Base-by-base conservation (phyloP, 2,797 vertebrate genomes). In the Sylvia borin region DNA sequence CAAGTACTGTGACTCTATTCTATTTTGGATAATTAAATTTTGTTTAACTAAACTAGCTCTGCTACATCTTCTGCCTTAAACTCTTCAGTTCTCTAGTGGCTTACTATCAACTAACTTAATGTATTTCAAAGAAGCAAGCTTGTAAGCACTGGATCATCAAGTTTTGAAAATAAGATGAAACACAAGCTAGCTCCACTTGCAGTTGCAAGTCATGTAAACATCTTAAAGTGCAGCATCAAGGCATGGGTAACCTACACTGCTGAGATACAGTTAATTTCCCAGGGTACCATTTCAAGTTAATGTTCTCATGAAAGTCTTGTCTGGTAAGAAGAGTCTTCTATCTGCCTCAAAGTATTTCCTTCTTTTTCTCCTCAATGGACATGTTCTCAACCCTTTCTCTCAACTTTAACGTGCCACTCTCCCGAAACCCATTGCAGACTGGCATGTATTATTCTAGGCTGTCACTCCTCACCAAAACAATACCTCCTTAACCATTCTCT, bases 351-450 rank as follows among this genome's bases (percentile, higher is more conserved):
- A 85, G 21, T 38, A 71, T 32, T 34, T 78, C 38, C 29, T 75
- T 42, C 14, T 8, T 64, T 72, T 87, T 43, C 43, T 70, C 16
- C 14, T 27, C 36, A 70, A 7, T 0, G 1, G 36, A 88, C 11
- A 48, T 29, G 27, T 10, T 55, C 71, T 61, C 45, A 90, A 32
- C 6, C 9, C 16, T 4, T 81, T 64, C 45, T 65, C 32, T 38
- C 24, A 72, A 4, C 17, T 57, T 34, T 27, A 54, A 17, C 11
- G 31, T 34, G 29, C 45, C 50, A 64, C 12, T 51, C 21, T 77
- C 7, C 13, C 5, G 1, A 18, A 77, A 74, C 5, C 16, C 17
- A 25, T 0, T 51, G n/a, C 7, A 48, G 24, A 32, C 8, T 51
- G 32, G 36, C 13, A 24, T 50, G 2, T 42, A 42, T 31, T 72